Base-by-base conservation (phyloP, 2,113 vertebrate species). In the Camarhynchus parvulus region DNA sequence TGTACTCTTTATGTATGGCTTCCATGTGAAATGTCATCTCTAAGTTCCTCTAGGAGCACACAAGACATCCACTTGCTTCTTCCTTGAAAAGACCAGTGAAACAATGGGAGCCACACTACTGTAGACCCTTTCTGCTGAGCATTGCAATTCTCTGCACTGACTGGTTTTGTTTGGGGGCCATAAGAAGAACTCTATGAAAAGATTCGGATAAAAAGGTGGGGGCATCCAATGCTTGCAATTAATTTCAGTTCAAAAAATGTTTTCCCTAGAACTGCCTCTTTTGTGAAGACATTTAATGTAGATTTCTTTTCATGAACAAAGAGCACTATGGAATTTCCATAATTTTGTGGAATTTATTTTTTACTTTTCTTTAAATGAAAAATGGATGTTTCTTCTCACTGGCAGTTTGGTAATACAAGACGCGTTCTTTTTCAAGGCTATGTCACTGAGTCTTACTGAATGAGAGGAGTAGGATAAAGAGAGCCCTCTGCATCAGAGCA, bases 1-100 rank as follows among this genome's bases (percentile, higher is more conserved):
- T 74, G 6, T 80, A 28, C 24, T 22, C 62, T 47, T 56, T 80
- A 10, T 44, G 42, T 22, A 30, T 73, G 22, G 9, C 23, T 24
- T 90, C 35, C 11, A 31, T 0, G 0, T 52, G 49, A 15, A 76
- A 22, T 49, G 27, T 15, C 0, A 0, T 70, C 14, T 75, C 28
- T 49, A 33, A 52, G 19, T 75, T 85, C 22, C 15, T 78, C 21
- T 59, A 5, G 35, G 35, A 59, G 33, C 28, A 28, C 10, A 16
- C 14, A 63, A 49, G 13, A 68, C 21, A 28, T 63, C n/a, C 22
- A 21, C 47, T 90, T 75, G 14, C 28, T 86, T 80, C 27, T 62
- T 82, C 31, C 56, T 85, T 75, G n/a, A 69, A n/a, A 88, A 77
- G 25, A 42, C 18, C 23, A 44, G n/a, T 0, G 0, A 55, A 61